Evolutionary conservation across 2,888 invertebrate genomes (phyloP), one percentile per base, ranked within the genome.

Genomic region (Antitype chi): DNA sequence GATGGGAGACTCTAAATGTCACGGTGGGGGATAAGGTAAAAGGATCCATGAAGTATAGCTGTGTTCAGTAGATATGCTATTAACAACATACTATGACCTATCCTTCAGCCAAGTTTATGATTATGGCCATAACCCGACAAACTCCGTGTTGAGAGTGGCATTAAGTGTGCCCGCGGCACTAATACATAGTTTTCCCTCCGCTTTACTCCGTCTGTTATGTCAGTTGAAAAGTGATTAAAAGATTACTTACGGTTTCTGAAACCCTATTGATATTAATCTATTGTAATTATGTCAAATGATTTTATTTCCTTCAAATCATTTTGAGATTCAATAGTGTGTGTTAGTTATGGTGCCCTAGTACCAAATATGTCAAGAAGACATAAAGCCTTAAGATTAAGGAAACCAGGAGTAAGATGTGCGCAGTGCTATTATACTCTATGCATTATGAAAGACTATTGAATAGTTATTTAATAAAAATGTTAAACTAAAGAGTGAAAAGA

Each of bases 381-480:
- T 5, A 5, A 64, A 11, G 20, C 11, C 20, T 32, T 15, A 25
- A 25, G 13, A 60, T n/a, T n/a, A 32, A 9, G n/a, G 17, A 76
- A 28, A 20, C 49, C 23, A 1, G 6, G 15, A 15, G 17, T 43
- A 17, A 32, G n/a, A n/a, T 43, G 47, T 70, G 32, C 23, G 6
- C n/a, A 49, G 15, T 62, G 60, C 23, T 52, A n/a, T n/a, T n/a
- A n/a, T n/a, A 60, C 13, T 3, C 3, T n/a, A 28, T n/a, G 5
- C 0, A n/a, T 49, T 32, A 64, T 53, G 32, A 52, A 72, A 79
- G 32, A 64, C 23, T 71, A 49, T 49, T n/a, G 13, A 32, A 57
- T 79, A 64, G n/a, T 25, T 72, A 49, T 28, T 55, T 23, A 20
- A 57, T 66, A 57, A 59, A 70, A 66, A 32, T 73, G 11, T 59